phyloP scores from a whole-genome alignment of 2,888 invertebrate species.

The Chymomyza fuscimana region DNA sequence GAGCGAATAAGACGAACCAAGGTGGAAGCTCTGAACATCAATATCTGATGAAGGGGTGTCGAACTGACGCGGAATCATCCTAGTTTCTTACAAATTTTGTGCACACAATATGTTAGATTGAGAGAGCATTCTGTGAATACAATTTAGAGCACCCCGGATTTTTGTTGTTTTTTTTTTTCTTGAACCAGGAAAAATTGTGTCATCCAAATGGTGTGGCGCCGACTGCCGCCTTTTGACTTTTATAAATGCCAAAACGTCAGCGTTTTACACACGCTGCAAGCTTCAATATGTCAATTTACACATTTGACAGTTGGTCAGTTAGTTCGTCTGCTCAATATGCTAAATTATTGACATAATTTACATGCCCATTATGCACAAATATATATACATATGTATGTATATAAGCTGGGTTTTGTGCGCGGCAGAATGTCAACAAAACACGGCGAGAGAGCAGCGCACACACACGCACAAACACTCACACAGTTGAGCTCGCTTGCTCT shows the following conservation, averaged over 20 bases:
- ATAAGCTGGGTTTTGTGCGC: conserved; percentile 25
- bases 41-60: too few relatives aligned
- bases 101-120: too few relatives aligned
- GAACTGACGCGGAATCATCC: too few relatives aligned
- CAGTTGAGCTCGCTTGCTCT: conserved; percentile 4
- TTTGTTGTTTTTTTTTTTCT: neutral
- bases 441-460: conserved; percentile 13
- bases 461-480: neutral
- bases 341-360: conserved; percentile 48
- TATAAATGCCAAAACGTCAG: neutral
- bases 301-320: conserved; percentile 1
- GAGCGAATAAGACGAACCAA: too few relatives aligned
- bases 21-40: too few relatives aligned
- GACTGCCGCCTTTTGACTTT: neutral
- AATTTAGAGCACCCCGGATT: too few relatives aligned
- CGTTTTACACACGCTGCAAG: neutral
- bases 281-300: neutral
- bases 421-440: conserved; percentile 64
- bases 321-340: conserved; percentile 54
- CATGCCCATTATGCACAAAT: neutral
- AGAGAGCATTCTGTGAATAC: too few relatives aligned
- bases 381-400: neutral
- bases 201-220: conserved; percentile 45
- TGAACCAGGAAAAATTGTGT: conserved; percentile 54
- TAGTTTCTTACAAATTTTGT: too few relatives aligned